Evolutionary conservation across 2,888 invertebrate species (phyloP), one percentile per base, ranked within the genome.

Genomic region (Bhutanitis thaidina): DNA sequence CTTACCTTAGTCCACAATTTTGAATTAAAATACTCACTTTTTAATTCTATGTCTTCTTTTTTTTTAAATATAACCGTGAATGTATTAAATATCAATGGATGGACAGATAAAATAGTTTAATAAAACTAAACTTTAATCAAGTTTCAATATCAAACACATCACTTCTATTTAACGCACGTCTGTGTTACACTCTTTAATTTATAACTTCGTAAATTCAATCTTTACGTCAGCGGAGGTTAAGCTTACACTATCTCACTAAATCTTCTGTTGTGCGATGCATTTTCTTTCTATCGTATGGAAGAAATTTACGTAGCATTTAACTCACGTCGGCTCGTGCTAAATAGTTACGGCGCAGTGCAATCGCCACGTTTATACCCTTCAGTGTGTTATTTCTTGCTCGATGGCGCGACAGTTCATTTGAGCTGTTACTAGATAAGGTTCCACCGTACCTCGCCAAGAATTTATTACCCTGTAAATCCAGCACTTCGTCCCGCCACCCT

Each of bases 401-500:
- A 48, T 15, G 59, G 57, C 59, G 63, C 76, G 76, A 77, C 79
- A 81, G 80, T 85, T 81, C 78, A 85, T 86, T 87, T 78, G 76
- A 77, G 72, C 76, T 77, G 80, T 77, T 81, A 76, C 74, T 65
- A 78, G 82, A 87, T 84, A 84, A 80, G 71, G 67, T 68, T 77
- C 60, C 68, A 60, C 68, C 77, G 76, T 83, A 77, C 69, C 76
- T 77, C 64, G 64, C 70, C 66, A 71, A 58, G 72, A 79, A 85
- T 85, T 84, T 84, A 86, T 85, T 74, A 74, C 76, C 71, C 69
- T 77, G 82, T 85, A 83, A 84, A 84, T 83, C 74, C 72, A 66
- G 60, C 54, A 60, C 50, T 54, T 58, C 56, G 57, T 59, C 56
- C 55, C 58, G 59, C 38, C 58, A 55, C 58, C 53, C 49, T 57